Evolutionary conservation across 2,888 invertebrate genomes (phyloP).

Genomic region (Sturmia bella): DNA sequence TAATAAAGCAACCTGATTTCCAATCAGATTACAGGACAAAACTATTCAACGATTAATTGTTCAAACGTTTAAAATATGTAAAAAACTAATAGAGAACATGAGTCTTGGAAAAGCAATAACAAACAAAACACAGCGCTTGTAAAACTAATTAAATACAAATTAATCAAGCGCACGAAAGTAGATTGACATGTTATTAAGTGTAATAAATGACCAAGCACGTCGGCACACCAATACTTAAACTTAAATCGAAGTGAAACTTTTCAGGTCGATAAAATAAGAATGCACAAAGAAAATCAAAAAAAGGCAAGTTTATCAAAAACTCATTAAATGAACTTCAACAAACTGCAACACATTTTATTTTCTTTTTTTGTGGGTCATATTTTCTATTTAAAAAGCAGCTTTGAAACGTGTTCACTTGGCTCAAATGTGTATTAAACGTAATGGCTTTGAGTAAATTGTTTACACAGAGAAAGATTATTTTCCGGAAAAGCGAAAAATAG

Average conservation of each 20-base stretch:
- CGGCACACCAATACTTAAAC: neutral
- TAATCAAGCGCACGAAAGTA: constrained; percentile 51
- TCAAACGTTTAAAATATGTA: neutral
- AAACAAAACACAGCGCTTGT: neutral
- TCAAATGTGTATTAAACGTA: constrained; percentile 18
- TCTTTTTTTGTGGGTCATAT: neutral
- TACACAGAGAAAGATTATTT: constrained; percentile 15
- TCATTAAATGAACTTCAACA: constrained; percentile 40
- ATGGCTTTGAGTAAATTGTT: constrained; percentile 38
- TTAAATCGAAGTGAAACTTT: no score
- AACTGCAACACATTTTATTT: neutral
- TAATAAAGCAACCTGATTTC: no score
- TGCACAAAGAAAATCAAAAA: neutral
- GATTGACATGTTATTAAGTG: constrained; percentile 20
- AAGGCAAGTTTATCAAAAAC: constrained; percentile 20
- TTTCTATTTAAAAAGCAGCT: constrained; percentile 8
- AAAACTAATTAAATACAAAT: constrained; percentile 58
- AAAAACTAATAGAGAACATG: neutral
- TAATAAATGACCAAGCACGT: neutral
- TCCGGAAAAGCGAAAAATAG: neutral
- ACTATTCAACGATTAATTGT: no score
- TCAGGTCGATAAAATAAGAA: neutral
- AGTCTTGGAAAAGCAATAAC: neutral
- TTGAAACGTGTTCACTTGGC: constrained; percentile 8
- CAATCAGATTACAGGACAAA: no score